Percentiles rank a stretch among this genome's conserved stretches.
Conservation (phyloP, 2,797 vertebrate genomes). For the Ptychobarbus kaznakovi region DNA sequence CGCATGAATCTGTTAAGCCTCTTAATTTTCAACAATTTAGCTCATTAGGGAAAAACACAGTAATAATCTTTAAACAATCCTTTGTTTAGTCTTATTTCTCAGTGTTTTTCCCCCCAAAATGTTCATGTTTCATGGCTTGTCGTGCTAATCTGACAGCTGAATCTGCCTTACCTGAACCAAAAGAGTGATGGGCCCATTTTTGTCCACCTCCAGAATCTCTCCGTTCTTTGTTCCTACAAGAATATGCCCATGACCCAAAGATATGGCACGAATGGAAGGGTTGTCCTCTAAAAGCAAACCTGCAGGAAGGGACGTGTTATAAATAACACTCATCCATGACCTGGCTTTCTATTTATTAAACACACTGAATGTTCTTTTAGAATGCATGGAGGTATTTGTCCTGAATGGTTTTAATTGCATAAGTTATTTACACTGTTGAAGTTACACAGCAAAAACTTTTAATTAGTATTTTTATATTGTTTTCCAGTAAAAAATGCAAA, state of each 20-base stretch:
- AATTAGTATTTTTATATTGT: neutral
- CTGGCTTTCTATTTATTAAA: conserved; percentile 35
- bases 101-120: neutral
- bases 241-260: conserved; percentile 96
- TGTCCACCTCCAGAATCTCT: conserved; percentile 97
- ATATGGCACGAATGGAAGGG: conserved; percentile 99
- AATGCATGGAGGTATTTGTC: conserved; percentile 2
- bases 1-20: neutral
- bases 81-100: neutral
- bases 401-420: conserved; percentile 2
- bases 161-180: conserved; percentile 88
- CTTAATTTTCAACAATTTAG: neutral
- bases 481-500: neutral
- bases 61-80: neutral
- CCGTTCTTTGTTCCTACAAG: conserved; percentile 98
- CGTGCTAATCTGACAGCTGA: neutral
- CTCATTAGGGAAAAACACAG: neutral
- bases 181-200: conserved; percentile 96
- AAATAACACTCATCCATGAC: conserved; percentile 16
- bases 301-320: conserved; percentile 65
- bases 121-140: neutral
- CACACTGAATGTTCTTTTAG: neutral
- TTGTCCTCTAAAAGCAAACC: conserved; percentile 98
- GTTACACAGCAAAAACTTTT: neutral
- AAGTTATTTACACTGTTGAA: neutral